Base-by-base conservation (phyloP, 1,140 invertebrate genomes). In the Medauroidea extradentata region DNA sequence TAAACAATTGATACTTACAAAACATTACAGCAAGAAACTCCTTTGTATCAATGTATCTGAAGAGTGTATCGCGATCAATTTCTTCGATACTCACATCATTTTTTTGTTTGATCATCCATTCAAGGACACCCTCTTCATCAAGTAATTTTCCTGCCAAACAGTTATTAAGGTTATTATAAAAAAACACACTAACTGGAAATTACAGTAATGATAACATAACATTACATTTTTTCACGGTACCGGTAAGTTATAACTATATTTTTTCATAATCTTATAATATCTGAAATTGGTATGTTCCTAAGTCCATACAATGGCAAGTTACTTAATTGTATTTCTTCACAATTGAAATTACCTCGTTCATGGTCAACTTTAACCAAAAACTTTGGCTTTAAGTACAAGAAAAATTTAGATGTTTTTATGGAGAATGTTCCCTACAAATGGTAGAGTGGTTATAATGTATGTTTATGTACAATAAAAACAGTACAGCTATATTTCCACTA, bases 21-120 rank as follows among this genome's bases (percentile, higher is more conserved):
- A 95, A 96, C 56, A 94, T 78, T 48, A 96, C 93, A 57, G 91
- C 93, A 63, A 96, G 79, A 79, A 95, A 96, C 75, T 96, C 93
- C 73, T 92, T 90, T 42, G 88, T 90, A 70, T 90, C 89, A 67
- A 96, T 94, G 73, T 93, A 90, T 68, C 91, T 88, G 68, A 85
- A 85, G 7, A 96, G 78, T 68, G 85, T 85, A 51, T 93, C 89
- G 65, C 93, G 81, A 69, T 93, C 85, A 55, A 96, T 91, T 69
- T 94, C 89, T 75, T 94, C 91, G 63, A 96, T 94, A 71, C 91
- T 95, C 70, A 92, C 89, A 72, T 96, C 93, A 73, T 90, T 91
- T 73, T 94, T 93, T 74, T 96, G 91, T 70, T 88, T 87, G 48
- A 91, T 81, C 82, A 96, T 91, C 93, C 93, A 96, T 56, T 91